These are phyloP conservation scores for Danio kyathit DNA, from an alignment of 2,797 vertebrate genomes.

Conservation along the genomic window DNA sequence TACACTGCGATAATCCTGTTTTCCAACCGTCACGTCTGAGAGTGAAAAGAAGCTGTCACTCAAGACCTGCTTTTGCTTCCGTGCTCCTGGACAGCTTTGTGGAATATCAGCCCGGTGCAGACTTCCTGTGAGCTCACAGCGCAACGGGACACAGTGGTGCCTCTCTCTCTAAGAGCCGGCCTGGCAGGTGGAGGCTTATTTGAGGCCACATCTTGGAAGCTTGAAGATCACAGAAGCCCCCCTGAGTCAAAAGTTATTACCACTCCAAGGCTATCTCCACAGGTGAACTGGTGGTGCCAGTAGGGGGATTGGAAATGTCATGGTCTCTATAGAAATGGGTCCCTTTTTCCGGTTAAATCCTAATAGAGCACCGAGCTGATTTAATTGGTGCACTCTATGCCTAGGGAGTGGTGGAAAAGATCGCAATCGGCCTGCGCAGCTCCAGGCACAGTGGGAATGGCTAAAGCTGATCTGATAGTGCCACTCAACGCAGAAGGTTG, in stretches of 20 bases:
- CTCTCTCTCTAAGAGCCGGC: conserved; percentile 52
- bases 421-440: conserved; percentile 59
- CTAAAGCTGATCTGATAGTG: conserved; percentile 64
- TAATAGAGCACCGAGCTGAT: conserved; percentile 61
- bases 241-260: conserved; percentile 69
- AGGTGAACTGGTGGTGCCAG: conserved; percentile 59
- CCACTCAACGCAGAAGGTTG: conserved; percentile 51
- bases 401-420: conserved; percentile 63
- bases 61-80: conserved; percentile 46
- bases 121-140: conserved; percentile 50
- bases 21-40: conserved; percentile 35
- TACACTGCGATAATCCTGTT: conserved; percentile 55
- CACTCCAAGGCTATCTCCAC: conserved; percentile 60
- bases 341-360: conserved; percentile 60
- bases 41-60: conserved; percentile 58
- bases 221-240: conserved; percentile 66
- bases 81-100: conserved; percentile 50
- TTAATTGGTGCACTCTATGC: conserved; percentile 67
- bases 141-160: conserved; percentile 48
- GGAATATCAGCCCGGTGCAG: conserved; percentile 58
- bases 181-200: conserved; percentile 61
- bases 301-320: conserved; percentile 64
- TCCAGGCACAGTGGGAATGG: conserved; percentile 55
- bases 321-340: conserved; percentile 51
- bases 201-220: conserved; percentile 58